Evolutionary conservation across 2,113 vertebrate species (phyloP), one percentile per base, ranked within the genome.

Genomic region (Lophius piscatorius): DNA sequence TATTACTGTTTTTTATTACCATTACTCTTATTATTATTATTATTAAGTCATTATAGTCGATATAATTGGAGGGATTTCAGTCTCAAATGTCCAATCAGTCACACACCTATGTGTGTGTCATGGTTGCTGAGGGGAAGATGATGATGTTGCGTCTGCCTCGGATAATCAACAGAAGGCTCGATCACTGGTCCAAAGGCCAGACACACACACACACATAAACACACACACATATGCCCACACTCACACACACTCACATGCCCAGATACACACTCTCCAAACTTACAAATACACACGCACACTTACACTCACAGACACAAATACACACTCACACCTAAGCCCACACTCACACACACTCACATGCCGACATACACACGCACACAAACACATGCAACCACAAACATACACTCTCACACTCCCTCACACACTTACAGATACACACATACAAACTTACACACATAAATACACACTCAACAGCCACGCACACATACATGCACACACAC

Each of bases 141-240:
- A n/a, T 51, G 66, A 75, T 44, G 26, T 17, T 14, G 31, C 54
- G 40, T 71, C 69, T 40, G 41, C 66, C 54, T 57, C 26, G 18
- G 39, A 24, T 58, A 59, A 84, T 78, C 60, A 78, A 62, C 52
- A 2, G 13, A 56, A 21, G 12, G 21, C 45, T 31, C 55, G 63
- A 80, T 80, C 77, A 70, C 61, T 70, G 62, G 52, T 72, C 58
- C 70, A 82, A 61, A 67, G 56, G 74, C 79, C 61, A 63, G 46
- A 78, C 35, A 40, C 29, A 8, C 26, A 18, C 61, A 24, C 4
- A n/a, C 31, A 47, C 16, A 1, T n/a, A 1, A 10, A 1, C 13
- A 24, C 50, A 26, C 34, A 23, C 26, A 44, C 22, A 11, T 34
- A 36, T 13, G 20, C 29, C 13, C 31, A 11, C 1, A 11, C 31